Percentiles rank a stretch among this genome's conserved stretches.
phyloP scores from a whole-genome alignment of 1,140 invertebrate species.

The Ptiloglossa arizonensis region DNA sequence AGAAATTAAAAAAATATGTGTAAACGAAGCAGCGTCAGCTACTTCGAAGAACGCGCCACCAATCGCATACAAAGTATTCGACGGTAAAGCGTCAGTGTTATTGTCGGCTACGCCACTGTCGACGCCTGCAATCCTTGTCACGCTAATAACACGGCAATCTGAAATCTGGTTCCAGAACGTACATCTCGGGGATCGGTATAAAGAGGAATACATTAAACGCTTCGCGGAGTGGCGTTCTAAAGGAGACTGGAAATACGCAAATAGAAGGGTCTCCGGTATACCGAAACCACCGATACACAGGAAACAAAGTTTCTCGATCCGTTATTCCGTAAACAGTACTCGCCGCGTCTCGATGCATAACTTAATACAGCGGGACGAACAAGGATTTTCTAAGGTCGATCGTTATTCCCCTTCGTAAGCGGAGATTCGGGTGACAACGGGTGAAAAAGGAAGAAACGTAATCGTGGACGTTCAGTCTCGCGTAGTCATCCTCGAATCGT shows the following conservation, averaged over 20 bases:
- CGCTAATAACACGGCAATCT: slow-evolving; percentile 14
- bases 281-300: not conserved
- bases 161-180: slow-evolving; percentile 35
- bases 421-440: no score
- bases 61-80: not conserved
- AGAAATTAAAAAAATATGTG: no score
- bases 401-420: not conserved
- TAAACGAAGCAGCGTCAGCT: no score
- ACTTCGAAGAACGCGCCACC: no score
- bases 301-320: not conserved
- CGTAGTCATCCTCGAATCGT: slow-evolving; percentile 7
- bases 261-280: not conserved
- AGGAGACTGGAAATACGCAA: not conserved
- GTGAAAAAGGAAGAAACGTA: not conserved
- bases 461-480: not conserved
- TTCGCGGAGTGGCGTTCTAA: not conserved
- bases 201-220: slow-evolving; percentile 13
- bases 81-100: not conserved
- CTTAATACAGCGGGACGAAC: not conserved
- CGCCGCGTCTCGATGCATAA: not conserved
- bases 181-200: slow-evolving; percentile 9
- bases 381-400: not conserved
- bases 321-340: no score
- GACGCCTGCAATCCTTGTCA: not conserved
- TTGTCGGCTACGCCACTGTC: not conserved